Evolutionary conservation across 2,797 vertebrate genomes (phyloP).

Genomic region (Trichosurus vulpecula): DNA sequence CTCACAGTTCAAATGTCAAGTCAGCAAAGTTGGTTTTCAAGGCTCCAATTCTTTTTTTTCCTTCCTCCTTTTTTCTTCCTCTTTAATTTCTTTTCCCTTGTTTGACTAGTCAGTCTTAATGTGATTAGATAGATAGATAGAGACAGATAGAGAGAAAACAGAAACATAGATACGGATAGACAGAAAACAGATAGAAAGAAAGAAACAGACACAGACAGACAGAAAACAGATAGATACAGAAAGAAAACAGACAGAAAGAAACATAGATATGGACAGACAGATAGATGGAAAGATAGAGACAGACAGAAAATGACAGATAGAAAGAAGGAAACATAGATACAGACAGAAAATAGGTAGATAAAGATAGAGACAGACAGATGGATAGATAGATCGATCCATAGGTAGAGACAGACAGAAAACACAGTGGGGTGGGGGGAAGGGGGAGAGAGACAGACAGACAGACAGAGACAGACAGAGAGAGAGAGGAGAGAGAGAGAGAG

Average conservation of each 20-base stretch:
- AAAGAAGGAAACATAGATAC: no score
- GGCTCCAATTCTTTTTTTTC: not conserved
- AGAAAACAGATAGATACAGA: not conserved
- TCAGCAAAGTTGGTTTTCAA: not conserved
- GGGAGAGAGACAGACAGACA: no score
- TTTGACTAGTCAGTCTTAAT: not conserved
- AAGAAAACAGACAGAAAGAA: not conserved
- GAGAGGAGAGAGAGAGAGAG: no score
- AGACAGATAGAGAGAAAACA: not conserved
- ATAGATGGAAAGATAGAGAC: no score
- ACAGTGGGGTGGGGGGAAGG: no score
- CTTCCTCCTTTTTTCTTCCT: not conserved
- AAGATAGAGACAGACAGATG: no score
- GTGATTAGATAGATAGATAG: not conserved
- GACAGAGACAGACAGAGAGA: no score
- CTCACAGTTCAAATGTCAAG: not conserved
- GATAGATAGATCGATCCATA: no score
- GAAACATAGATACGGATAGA: not conserved
- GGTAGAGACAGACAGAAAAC: no score
- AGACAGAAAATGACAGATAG: not conserved
- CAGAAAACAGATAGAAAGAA: not conserved
- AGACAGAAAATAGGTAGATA: not conserved
- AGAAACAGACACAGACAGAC: not conserved
- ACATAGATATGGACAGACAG: not conserved
- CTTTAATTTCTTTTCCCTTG: not conserved